phyloP scores from a whole-genome alignment of 2,113 vertebrate genomes.

The Indicator indicator region DNA sequence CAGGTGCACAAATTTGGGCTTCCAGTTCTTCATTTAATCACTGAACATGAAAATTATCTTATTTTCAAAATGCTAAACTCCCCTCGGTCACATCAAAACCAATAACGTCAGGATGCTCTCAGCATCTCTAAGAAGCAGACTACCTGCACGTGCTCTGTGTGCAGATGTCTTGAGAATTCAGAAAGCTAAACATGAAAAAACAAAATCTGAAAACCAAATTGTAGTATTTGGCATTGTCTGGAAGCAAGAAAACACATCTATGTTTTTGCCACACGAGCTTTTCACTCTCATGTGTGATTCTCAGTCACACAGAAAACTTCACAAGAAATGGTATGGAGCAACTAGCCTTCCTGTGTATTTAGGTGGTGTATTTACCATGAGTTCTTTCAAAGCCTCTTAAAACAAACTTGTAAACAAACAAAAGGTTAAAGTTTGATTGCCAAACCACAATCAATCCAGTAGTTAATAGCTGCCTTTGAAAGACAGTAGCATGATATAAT shows the following conservation, averaged over 20 bases:
- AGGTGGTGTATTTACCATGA: rapidly evolving
- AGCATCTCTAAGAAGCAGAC: not conserved
- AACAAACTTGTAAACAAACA: not conserved
- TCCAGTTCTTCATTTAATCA: not conserved
- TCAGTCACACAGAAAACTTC: not conserved
- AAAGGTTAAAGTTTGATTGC: not conserved
- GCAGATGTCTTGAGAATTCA: not conserved
- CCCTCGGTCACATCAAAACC: not conserved
- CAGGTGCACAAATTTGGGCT: not conserved
- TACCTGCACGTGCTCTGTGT: not conserved
- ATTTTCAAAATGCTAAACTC: not conserved
- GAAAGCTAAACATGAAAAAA: not conserved
- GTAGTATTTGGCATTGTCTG: not conserved
- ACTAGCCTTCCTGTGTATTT: not conserved
- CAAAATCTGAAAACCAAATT: not conserved
- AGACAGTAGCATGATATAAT: not conserved
- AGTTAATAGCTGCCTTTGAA: not conserved
- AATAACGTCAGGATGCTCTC: not conserved
- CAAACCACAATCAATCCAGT: not conserved
- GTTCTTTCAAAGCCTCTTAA: not conserved
- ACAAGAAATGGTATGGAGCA: rapidly evolving
- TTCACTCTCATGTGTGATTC: not conserved
- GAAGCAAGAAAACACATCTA: not conserved
- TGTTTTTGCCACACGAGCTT: not conserved
- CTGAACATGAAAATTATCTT: not conserved